These are phyloP conservation scores for Drymonia ruficornis DNA, from an alignment of 2,888 invertebrate species.

Conservation along the genomic window DNA sequence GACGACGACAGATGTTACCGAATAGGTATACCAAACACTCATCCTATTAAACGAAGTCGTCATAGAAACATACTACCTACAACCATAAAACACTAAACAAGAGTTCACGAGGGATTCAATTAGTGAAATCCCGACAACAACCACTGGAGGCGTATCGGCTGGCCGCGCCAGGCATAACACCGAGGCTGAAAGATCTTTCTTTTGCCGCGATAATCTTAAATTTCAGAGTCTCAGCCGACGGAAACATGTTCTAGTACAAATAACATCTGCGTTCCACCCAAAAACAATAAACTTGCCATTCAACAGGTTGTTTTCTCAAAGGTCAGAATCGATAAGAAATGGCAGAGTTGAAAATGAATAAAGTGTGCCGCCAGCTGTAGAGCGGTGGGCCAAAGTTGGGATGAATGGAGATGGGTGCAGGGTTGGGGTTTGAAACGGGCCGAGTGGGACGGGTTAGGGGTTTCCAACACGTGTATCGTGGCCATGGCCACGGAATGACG, in stretches of 20 bases:
- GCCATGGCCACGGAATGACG: slow-evolving; percentile 79
- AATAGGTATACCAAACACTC: no score
- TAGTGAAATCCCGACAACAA: no score
- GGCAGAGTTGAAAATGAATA: slow-evolving; percentile 67
- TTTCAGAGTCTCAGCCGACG: slow-evolving; percentile 43
- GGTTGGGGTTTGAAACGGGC: slow-evolving; percentile 19
- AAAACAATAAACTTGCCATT: slow-evolving; percentile 38
- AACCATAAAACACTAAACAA: no score
- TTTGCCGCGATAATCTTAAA: slow-evolving; percentile 26
- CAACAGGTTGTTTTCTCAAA: slow-evolving; percentile 64
- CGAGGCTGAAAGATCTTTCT: no score
- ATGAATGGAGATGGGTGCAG: slow-evolving; percentile 58
- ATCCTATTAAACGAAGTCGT: no score
- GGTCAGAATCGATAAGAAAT: slow-evolving; percentile 72
- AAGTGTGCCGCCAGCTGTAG: slow-evolving; percentile 43
- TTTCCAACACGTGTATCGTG: slow-evolving; percentile 63
- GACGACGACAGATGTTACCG: no score
- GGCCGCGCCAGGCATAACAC: no score
- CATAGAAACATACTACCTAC: no score
- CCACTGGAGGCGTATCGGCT: no score
- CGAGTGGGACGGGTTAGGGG: slow-evolving; percentile 37
- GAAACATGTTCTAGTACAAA: slow-evolving; percentile 32
- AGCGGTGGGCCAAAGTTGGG: slow-evolving; percentile 49
- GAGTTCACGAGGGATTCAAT: no score
- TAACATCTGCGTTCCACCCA: slow-evolving; percentile 32